Percentiles rank a stretch among this genome's conserved stretches.
These are phyloP conservation scores for Sebastes variabilis DNA, from an alignment of 2,797 vertebrate genomes.

Conservation along the genomic window DNA sequence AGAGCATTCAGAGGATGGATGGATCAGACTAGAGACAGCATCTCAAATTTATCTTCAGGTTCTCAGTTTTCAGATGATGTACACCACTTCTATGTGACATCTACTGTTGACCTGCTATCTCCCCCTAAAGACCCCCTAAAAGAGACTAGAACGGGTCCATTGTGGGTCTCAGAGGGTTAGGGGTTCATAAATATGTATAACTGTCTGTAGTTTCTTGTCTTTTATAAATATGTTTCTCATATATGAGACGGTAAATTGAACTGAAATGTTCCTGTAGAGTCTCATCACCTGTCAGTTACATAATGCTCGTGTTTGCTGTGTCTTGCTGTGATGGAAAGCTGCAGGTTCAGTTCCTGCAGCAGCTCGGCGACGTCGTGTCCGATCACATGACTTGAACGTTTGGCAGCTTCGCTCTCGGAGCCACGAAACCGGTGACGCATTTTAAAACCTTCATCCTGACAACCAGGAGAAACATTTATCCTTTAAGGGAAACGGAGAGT, in stretches of 20 bases:
- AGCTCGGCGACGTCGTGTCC: background rate
- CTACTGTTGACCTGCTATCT: too few species aligned
- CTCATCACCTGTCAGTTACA: background rate
- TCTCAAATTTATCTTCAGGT: too few species aligned
- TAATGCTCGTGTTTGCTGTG: background rate
- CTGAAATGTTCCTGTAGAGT: background rate
- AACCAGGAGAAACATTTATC: slow-evolving; percentile 46
- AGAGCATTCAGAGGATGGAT: too few species aligned
- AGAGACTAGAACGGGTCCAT: too few species aligned
- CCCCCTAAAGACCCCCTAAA: too few species aligned
- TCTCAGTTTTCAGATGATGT: too few species aligned
- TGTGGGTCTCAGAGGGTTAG: too few species aligned
- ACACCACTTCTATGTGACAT: too few species aligned
- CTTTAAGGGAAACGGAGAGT: slow-evolving; percentile 27
- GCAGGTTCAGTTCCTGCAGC: background rate
- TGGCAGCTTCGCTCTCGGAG: slow-evolving; percentile 21
- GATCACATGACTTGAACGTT: slow-evolving; percentile 20
- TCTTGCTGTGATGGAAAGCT: background rate
- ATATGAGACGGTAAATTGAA: background rate
- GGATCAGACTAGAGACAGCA: too few species aligned
- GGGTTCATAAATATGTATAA: too few species aligned
- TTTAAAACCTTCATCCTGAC: slow-evolving; percentile 30
- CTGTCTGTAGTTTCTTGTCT: too few species aligned
- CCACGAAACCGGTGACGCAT: slow-evolving; percentile 32
- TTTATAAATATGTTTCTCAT: background rate